A percentile compares a stretch with the other conserved stretches of the same genome.
Evolutionary conservation across 2,888 invertebrate species (phyloP).

Genomic region (Nineta flava): DNA sequence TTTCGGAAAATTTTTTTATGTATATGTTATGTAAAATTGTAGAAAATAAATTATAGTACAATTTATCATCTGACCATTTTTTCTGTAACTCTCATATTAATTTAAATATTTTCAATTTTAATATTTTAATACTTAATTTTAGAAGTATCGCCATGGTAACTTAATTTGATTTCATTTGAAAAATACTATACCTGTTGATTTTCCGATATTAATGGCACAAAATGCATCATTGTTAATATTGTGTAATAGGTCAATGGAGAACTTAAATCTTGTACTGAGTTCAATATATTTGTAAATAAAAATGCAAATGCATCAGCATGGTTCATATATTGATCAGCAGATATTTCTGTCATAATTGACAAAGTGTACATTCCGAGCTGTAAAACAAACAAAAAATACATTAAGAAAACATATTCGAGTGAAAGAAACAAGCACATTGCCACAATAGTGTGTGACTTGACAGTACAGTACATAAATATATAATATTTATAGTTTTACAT

Average conservation of each 20-base stretch:
- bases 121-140: too few species aligned
- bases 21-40: too few species aligned
- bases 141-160: too few species aligned
- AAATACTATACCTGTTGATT: conserved; percentile 36
- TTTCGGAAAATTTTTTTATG: too few species aligned
- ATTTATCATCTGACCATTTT: too few species aligned
- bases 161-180: too few species aligned
- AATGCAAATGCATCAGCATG: conserved; percentile 42
- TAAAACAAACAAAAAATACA: background rate
- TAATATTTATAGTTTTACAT: background rate
- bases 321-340: conserved; percentile 50
- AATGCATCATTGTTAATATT: conserved; percentile 44
- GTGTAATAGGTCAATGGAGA: conserved; percentile 39
- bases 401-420: background rate
- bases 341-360: conserved; percentile 50
- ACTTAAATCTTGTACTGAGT: conserved; percentile 27
- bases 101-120: too few species aligned
- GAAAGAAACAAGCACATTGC: background rate
- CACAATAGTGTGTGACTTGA: background rate
- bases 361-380: conserved; percentile 51
- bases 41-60: too few species aligned
- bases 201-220: conserved; percentile 45
- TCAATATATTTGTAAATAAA: conserved; percentile 34
- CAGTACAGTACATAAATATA: background rate
- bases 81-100: too few species aligned